phyloP scores from a whole-genome alignment of 1,140 invertebrate genomes.

The Drosophila tristis region DNA sequence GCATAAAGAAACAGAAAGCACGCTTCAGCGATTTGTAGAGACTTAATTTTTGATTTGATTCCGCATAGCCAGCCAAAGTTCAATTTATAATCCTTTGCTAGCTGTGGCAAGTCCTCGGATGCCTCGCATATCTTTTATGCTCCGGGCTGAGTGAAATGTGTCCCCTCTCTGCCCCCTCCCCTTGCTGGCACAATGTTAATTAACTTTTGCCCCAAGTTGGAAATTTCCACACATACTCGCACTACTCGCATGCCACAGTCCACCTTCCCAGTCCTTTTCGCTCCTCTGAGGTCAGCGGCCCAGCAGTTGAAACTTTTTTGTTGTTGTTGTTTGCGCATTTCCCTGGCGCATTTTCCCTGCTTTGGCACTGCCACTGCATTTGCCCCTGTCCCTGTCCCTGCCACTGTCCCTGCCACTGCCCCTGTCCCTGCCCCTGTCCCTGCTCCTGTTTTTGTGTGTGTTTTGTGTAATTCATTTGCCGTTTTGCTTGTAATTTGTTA shows the following conservation, averaged over 20 bases:
- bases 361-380: too few relatives aligned
- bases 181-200: constrained; percentile 17
- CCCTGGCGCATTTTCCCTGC: neutral
- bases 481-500: constrained; percentile 82
- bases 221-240: constrained; percentile 21
- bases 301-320: constrained; percentile 44
- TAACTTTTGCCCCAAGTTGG: constrained; percentile 36
- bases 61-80: too few relatives aligned
- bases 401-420: neutral
- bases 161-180: neutral
- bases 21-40: neutral
- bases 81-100: neutral
- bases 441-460: constrained; percentile 24
- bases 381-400: neutral
- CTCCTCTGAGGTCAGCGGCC: constrained; percentile 34
- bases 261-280: neutral
- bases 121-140: too few relatives aligned
- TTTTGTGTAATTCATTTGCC: constrained; percentile 81
- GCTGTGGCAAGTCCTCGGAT: too few relatives aligned
- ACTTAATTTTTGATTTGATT: constrained; percentile 6
- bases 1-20: neutral
- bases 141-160: too few relatives aligned
- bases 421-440: neutral
- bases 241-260: neutral
- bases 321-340: constrained; percentile 21